Evolutionary conservation across 2,113 vertebrate species (phyloP).

Genomic region (Prietella phreatophila): DNA sequence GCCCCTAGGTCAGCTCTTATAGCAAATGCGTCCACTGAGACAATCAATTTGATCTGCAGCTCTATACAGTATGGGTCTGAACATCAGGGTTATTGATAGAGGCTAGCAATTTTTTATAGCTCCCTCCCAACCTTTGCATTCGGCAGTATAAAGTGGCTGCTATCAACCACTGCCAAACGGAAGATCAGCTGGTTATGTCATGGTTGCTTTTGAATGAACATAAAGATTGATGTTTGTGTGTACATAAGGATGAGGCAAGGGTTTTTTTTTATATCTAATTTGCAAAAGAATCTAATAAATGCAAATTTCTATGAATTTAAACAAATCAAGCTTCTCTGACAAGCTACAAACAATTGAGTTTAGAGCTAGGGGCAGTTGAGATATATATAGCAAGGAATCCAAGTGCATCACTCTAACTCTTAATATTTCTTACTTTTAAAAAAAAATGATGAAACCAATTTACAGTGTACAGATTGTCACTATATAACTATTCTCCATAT

Average conservation of each 20-base stretch:
- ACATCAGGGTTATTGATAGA: slow-evolving; percentile 74
- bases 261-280: slow-evolving; percentile 1
- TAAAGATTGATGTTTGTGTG: slow-evolving; percentile 31
- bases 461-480: not conserved
- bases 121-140: slow-evolving; percentile 72
- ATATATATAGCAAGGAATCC: not conserved
- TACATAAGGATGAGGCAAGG: not conserved
- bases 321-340: slow-evolving; percentile 23
- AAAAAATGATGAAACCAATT: not conserved
- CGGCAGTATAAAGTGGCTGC: slow-evolving; percentile 39
- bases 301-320: slow-evolving; percentile 17
- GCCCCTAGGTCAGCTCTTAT: slow-evolving; percentile 66
- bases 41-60: slow-evolving; percentile 56
- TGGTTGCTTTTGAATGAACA: slow-evolving; percentile 48
- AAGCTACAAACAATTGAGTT: slow-evolving; percentile 17
- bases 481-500: not conserved
- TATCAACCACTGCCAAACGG: slow-evolving; percentile 37
- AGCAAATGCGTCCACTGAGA: slow-evolving; percentile 58
- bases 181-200: slow-evolving; percentile 66
- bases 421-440: not conserved
- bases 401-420: not conserved
- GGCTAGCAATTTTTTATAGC: slow-evolving; percentile 72
- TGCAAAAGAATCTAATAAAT: slow-evolving; percentile 33
- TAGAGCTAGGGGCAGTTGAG: slow-evolving; percentile 25
- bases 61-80: slow-evolving; percentile 74